These are phyloP conservation scores for Drosophila busckii DNA, from an alignment of 1,140 invertebrate species.

Conservation along the genomic window DNA sequence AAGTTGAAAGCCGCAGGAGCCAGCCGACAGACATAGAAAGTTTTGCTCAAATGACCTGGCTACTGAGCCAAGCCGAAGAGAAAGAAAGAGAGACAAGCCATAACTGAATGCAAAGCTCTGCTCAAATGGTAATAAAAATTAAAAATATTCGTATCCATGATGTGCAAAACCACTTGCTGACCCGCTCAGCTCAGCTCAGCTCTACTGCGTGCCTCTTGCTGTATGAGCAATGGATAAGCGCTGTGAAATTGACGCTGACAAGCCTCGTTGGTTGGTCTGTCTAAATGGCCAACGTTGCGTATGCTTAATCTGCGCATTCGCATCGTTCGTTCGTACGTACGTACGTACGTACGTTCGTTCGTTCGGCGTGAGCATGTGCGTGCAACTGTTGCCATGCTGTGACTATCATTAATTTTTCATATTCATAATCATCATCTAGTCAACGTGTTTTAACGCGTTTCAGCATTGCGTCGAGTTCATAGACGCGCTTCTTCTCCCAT, in stretches of 20 bases:
- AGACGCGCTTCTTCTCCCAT: slow-evolving; percentile 30
- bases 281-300: slow-evolving; percentile 58
- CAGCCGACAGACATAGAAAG: slow-evolving; percentile 49
- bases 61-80: slow-evolving; percentile 51
- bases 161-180: slow-evolving; percentile 46
- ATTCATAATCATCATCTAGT: slow-evolving; percentile 74
- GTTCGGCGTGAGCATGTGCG: slow-evolving; percentile 36
- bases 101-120: slow-evolving; percentile 68
- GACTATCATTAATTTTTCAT: slow-evolving; percentile 77
- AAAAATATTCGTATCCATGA: slow-evolving; percentile 58
- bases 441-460: slow-evolving; percentile 52
- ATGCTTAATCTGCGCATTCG: slow-evolving; percentile 68
- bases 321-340: slow-evolving; percentile 39
- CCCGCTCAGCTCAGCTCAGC: neutral
- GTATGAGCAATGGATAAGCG: slow-evolving; percentile 69
- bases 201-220: neutral
- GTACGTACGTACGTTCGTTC: neutral
- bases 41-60: slow-evolving; percentile 61
- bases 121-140: slow-evolving; percentile 74
- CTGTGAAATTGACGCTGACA: slow-evolving; percentile 69
- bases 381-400: slow-evolving; percentile 74
- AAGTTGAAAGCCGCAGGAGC: slow-evolving; percentile 39
- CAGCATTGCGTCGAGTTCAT: no score
- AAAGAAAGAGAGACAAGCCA: slow-evolving; percentile 46
- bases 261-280: slow-evolving; percentile 38